phyloP scores from a whole-genome alignment of 1,140 invertebrate genomes.

The Parasteatoda tepidariorum region DNA sequence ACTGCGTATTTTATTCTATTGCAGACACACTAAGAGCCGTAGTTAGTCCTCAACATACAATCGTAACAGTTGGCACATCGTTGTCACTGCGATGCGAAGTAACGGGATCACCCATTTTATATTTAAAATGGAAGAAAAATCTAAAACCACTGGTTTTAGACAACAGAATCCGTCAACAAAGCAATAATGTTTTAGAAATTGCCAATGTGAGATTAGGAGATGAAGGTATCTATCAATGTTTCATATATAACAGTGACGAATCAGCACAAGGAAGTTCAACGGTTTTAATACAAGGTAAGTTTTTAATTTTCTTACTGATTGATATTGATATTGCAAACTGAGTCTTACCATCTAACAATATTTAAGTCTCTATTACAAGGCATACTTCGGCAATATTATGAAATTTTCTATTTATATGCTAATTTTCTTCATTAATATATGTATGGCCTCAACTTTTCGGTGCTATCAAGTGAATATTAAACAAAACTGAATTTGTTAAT shows the following conservation, averaged over 20 bases:
- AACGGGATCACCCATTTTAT: slow-evolving; percentile 48
- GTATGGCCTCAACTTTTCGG: too few relatives aligned
- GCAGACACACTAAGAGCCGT: slow-evolving; percentile 21
- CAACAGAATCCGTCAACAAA: slow-evolving; percentile 54
- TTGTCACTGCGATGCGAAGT: slow-evolving; percentile 58
- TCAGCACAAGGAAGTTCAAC: slow-evolving; percentile 72
- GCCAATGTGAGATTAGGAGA: slow-evolving; percentile 86
- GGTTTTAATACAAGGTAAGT: slow-evolving; percentile 69
- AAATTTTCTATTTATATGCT: too few relatives aligned
- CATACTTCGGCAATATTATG: too few relatives aligned
- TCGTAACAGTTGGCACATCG: slow-evolving; percentile 47
- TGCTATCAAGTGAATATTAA: too few relatives aligned
- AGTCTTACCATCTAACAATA: too few relatives aligned
- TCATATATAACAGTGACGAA: slow-evolving; percentile 93
- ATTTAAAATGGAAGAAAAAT: slow-evolving; percentile 59
- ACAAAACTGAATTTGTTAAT: too few relatives aligned
- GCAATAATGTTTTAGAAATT: slow-evolving; percentile 64
- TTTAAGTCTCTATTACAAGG: too few relatives aligned
- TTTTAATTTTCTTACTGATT: background rate
- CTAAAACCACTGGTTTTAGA: slow-evolving; percentile 22
- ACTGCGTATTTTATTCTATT: background rate
- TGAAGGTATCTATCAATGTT: slow-evolving; percentile 98
- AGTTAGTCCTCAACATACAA: slow-evolving; percentile 21
- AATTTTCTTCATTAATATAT: too few relatives aligned
- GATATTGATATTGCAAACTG: too few relatives aligned